Evolutionary conservation across 1,140 invertebrate species (phyloP), one percentile per base, ranked within the genome.

Genomic region (Coptotermes formosanus): DNA sequence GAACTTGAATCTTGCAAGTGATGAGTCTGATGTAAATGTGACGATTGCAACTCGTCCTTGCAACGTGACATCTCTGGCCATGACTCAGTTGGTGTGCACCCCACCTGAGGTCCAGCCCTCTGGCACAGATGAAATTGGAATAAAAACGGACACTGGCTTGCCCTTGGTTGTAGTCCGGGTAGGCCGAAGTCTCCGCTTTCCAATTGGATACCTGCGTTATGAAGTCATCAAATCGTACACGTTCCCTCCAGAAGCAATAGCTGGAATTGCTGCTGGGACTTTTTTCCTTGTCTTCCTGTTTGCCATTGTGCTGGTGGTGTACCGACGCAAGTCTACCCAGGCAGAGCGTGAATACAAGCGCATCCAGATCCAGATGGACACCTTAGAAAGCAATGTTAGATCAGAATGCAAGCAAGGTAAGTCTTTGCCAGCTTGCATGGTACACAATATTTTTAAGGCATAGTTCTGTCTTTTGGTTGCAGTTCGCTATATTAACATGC

Each of bases 301-400:
- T 89, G 93, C 97, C 87, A 93, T 98, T 82, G 95, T 98, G 38
- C 92, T 99, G 69, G 94, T 98, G 52, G 94, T 98, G 88, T 98
- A 98, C 89, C 92, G 97, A 87, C 92, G 98, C 83, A 97, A 98
- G 91, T 98, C 96, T 83, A 98, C 97, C 6, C 97, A 98, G 91
- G 97, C 98, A 1, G 97, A 99, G 91, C 92, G 98, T 75, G 98
- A 99, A 90, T 99, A 99, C 91, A 98, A 98, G 91, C 94, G 98
- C 52, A 99, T 99, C 90, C 98, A 99, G 91, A 98, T 99, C 88
- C 98, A 99, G 91, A 99, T 99, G 97, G 98, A 99, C 88, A 99
- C 98, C n/a, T 92, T 99, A 82, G 98, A 99, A 91, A 98, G 97
- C 89, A 99, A 99, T 91, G 98, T 99, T 0, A 93, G 98, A 83